phyloP scores from a whole-genome alignment of 2,113 vertebrate genomes.

The Toxotes jaculatrix region DNA sequence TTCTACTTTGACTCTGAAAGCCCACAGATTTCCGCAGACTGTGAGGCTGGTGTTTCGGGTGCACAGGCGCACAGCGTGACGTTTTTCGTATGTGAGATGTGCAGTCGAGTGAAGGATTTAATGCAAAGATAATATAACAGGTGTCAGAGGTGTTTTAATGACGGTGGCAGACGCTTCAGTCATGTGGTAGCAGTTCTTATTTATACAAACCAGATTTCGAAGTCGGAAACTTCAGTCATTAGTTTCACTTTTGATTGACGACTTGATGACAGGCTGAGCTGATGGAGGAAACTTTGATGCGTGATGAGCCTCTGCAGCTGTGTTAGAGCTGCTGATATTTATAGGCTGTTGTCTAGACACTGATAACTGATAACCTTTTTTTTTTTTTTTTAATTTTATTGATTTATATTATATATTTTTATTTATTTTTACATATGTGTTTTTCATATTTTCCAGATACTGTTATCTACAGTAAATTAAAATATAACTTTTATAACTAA shows the following conservation, averaged over 20 bases:
- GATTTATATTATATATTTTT: too few species aligned
- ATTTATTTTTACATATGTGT: too few species aligned
- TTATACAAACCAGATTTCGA: neutral
- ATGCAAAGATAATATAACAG: neutral
- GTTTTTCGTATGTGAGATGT: neutral
- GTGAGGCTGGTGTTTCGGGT: neutral
- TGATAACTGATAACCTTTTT: neutral
- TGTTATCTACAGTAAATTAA: too few species aligned
- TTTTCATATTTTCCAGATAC: too few species aligned
- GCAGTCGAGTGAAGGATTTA: neutral
- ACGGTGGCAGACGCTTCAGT: neutral
- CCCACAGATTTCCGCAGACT: neutral
- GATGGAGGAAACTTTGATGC: constrained; percentile 14
- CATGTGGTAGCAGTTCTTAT: neutral
- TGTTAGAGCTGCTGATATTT: neutral
- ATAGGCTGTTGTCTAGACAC: neutral
- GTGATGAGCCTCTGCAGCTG: constrained; percentile 6
- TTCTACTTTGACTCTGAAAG: constrained; percentile 26
- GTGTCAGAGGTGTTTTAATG: neutral
- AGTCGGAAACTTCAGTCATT: neutral
- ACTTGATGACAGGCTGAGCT: neutral
- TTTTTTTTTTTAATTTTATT: neutral
- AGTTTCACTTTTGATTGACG: neutral
- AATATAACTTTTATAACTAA: too few species aligned
- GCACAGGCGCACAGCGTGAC: too few species aligned